phyloP scores from a whole-genome alignment of 1,140 invertebrate species.

The Nomia melanderi region DNA sequence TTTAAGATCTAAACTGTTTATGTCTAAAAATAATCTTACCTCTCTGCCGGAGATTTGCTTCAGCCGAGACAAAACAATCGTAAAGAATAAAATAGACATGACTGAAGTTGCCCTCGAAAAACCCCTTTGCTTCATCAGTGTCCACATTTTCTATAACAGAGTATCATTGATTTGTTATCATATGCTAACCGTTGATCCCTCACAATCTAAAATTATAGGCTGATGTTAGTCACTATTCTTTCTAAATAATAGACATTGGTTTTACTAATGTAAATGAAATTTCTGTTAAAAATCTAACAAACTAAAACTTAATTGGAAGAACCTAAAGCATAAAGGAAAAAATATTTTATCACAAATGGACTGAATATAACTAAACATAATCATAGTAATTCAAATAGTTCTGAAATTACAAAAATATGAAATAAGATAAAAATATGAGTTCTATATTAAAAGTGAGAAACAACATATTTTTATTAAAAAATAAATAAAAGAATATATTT shows the following conservation, averaged over 20 bases:
- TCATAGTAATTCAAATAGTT: constrained; percentile 2
- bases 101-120: constrained; percentile 96
- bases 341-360: too few relatives aligned
- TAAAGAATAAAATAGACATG: constrained; percentile 97
- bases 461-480: neutral
- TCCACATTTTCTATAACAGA: constrained; percentile 92
- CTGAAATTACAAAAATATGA: neutral
- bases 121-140: constrained; percentile 91
- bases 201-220: too few relatives aligned
- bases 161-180: constrained; percentile 11
- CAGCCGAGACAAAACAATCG: constrained; percentile 95
- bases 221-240: too few relatives aligned
- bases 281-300: too few relatives aligned
- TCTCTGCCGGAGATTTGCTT: constrained; percentile 94
- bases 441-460: neutral
- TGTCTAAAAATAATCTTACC: constrained; percentile 83
- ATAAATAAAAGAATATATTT: neutral
- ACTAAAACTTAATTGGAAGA: too few relatives aligned
- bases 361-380: neutral
- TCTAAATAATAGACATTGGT: too few relatives aligned
- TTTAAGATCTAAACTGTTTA: neutral
- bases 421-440: neutral
- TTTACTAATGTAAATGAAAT: too few relatives aligned
- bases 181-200: neutral
- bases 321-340: too few relatives aligned